These are phyloP conservation scores for Psix sp. DNA, from an alignment of 1,140 invertebrate species.

Conservation along the genomic window DNA sequence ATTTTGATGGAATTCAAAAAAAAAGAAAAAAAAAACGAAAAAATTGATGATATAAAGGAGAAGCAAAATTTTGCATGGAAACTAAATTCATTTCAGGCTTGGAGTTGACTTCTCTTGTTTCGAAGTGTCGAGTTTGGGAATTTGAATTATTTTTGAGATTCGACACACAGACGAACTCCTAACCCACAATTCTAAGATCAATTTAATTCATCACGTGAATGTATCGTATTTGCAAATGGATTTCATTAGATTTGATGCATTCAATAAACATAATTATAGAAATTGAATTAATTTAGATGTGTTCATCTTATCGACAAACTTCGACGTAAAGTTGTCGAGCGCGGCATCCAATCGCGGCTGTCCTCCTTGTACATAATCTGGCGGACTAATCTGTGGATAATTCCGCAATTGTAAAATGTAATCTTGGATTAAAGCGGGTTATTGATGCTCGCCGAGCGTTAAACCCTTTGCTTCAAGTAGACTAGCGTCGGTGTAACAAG, in stretches of 20 bases:
- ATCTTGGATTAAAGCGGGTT: slow-evolving; percentile 57
- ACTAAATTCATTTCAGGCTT: too few relatives aligned
- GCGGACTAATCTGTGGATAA: slow-evolving; percentile 52
- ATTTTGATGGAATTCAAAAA: too few relatives aligned
- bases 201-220: too few relatives aligned
- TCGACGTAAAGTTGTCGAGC: slow-evolving; percentile 30
- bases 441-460: slow-evolving; percentile 56
- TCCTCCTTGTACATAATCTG: slow-evolving; percentile 46
- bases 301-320: slow-evolving; percentile 48
- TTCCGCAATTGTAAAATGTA: slow-evolving; percentile 58
- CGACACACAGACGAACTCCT: too few relatives aligned
- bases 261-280: slow-evolving; percentile 26
- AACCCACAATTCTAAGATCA: too few relatives aligned
- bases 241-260: slow-evolving; percentile 15
- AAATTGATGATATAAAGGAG: too few relatives aligned
- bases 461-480: slow-evolving; percentile 49
- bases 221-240: not conserved
- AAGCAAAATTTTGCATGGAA: too few relatives aligned
- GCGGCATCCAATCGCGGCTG: slow-evolving; percentile 36
- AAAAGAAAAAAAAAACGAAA: too few relatives aligned
- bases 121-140: too few relatives aligned
- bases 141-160: too few relatives aligned
- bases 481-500: slow-evolving; percentile 31
- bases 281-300: slow-evolving; percentile 36
- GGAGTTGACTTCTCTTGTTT: too few relatives aligned